Conservation (phyloP, 2,888 invertebrate species). For the Volucella inflata region DNA sequence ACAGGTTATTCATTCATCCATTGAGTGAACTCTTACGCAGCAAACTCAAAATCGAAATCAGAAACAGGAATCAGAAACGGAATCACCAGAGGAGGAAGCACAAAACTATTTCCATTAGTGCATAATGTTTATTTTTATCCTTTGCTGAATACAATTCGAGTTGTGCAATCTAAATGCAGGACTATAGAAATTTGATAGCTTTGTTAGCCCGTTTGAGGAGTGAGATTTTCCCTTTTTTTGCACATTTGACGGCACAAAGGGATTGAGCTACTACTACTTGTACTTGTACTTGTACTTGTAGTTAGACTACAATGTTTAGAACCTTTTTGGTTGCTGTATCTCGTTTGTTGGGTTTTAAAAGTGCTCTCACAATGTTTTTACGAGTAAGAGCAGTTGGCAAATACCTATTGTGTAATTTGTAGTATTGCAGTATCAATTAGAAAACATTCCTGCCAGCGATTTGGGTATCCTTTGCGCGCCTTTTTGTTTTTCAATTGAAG, state of each 20-base stretch:
- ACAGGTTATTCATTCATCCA: slow-evolving; percentile 65
- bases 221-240: slow-evolving; percentile 8
- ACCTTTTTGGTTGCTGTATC: background rate
- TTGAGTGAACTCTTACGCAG: slow-evolving; percentile 39
- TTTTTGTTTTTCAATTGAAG: no score
- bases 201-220: slow-evolving; percentile 46
- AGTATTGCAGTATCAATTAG: no score
- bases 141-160: slow-evolving; percentile 65
- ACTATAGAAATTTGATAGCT: slow-evolving; percentile 70
- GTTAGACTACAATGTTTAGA: background rate
- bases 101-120: slow-evolving; percentile 67
- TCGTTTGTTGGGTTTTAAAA: background rate
- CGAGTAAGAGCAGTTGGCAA: no score
- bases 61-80: background rate
- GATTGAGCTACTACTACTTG: background rate
- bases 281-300: background rate
- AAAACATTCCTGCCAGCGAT: no score
- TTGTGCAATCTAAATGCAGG: slow-evolving; percentile 36
- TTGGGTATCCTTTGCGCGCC: no score
- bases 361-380: no score
- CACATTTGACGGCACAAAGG: slow-evolving; percentile 17
- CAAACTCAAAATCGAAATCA: slow-evolving; percentile 15
- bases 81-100: slow-evolving; percentile 20
- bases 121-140: slow-evolving; percentile 71
- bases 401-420: no score